Conservation (phyloP, 2,797 vertebrate genomes). For the Artibeus jamaicensis region DNA sequence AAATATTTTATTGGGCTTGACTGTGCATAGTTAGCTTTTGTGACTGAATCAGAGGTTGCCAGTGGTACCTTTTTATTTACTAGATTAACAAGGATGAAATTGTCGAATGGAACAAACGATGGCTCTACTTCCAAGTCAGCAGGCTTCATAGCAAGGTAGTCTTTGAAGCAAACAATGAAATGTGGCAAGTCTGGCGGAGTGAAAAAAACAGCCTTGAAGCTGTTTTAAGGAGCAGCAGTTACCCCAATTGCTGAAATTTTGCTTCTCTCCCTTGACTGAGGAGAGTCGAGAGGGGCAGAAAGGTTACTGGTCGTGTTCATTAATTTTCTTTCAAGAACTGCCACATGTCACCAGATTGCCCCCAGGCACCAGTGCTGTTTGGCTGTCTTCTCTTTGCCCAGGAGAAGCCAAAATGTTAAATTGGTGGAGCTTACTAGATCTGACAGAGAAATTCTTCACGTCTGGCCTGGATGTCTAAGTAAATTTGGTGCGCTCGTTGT, state of each 20-base stretch:
- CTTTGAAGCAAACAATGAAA: not conserved
- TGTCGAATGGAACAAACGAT: not conserved
- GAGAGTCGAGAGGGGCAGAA: conserved; percentile 38
- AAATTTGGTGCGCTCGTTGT: conserved; percentile 80
- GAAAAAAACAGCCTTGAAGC: not conserved
- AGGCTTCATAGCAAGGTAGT: not conserved
- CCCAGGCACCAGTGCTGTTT: conserved; percentile 49
- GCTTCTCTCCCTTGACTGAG: conserved; percentile 16
- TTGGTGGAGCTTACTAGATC: conserved; percentile 75
- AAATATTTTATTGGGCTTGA: not conserved
- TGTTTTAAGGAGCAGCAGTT: not conserved
- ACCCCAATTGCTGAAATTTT: not conserved
- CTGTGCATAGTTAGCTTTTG: not conserved
- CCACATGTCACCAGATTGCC: conserved; percentile 64
- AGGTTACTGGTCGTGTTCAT: conserved; percentile 59
- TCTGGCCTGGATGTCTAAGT: conserved; percentile 82
- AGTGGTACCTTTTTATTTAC: not conserved
- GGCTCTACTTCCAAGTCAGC: not conserved
- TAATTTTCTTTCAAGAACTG: conserved; percentile 72
- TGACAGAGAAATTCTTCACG: conserved; percentile 83
- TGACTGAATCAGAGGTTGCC: not conserved
- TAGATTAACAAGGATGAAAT: not conserved
- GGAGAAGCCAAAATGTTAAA: conserved; percentile 76
- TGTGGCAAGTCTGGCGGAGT: not conserved
- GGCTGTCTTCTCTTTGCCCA: conserved; percentile 63